These are phyloP conservation scores for Kuschelorhynchus macadamiae DNA, from an alignment of 2,888 invertebrate species.

Conservation along the genomic window DNA sequence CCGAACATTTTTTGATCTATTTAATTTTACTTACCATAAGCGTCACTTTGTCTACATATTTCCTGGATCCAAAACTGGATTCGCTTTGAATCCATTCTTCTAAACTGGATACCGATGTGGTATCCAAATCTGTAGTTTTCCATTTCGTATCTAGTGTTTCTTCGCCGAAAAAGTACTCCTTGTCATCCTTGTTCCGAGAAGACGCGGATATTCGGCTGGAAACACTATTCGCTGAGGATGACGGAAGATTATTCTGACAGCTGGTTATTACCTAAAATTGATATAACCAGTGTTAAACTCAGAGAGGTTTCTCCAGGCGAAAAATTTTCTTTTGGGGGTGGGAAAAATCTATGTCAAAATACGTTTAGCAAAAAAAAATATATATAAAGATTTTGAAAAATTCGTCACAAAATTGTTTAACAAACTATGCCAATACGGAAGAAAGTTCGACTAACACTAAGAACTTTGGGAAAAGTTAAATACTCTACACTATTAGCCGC, in stretches of 20 bases:
- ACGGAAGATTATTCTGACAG: constrained; percentile 73
- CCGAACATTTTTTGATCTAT: no score
- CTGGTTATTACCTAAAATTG: constrained; percentile 76
- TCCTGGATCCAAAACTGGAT: constrained; percentile 62
- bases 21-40: constrained; percentile 64
- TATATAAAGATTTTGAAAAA: no score
- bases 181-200: constrained; percentile 61
- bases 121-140: constrained; percentile 61
- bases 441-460: no score
- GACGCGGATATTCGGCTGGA: constrained; percentile 62
- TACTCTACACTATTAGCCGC: no score
- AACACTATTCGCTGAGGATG: constrained; percentile 62
- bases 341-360: no score
- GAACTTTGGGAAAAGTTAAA: no score
- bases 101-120: constrained; percentile 65
- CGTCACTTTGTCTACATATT: constrained; percentile 65
- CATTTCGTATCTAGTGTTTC: constrained; percentile 64
- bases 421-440: no score
- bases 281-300: no score
- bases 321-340: no score
- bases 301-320: no score
- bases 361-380: no score
- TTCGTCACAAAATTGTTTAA: no score
- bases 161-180: constrained; percentile 65
- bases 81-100: constrained; percentile 65